phyloP scores from a whole-genome alignment of 1,140 invertebrate genomes.

The silkworm (Bombyx mori) region DNA sequence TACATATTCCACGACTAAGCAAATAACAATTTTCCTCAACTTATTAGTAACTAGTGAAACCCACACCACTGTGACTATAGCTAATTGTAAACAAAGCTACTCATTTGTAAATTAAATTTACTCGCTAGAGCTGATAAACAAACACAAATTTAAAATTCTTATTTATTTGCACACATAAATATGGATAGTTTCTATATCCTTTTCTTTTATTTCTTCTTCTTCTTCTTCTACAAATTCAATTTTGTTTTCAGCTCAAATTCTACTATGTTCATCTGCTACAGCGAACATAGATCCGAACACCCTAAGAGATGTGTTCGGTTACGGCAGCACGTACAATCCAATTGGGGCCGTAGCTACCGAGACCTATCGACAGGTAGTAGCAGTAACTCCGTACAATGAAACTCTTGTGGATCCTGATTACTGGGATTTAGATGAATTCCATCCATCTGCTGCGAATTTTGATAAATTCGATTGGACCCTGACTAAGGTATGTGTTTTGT shows the following conservation, averaged over 20 bases:
- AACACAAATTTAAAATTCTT: no score
- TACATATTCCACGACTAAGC: no score
- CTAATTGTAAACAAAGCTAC: no score
- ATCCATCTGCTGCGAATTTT: slow-evolving; percentile 32
- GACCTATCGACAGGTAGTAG: slow-evolving; percentile 9
- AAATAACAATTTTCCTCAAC: no score
- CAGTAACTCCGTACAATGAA: slow-evolving; percentile 22
- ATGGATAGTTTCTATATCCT: no score
- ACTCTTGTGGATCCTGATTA: slow-evolving; percentile 27
- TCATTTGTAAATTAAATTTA: no score
- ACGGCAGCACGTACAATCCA: not conserved
- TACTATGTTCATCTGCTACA: not conserved
- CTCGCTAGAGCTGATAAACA: no score
- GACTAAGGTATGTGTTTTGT: slow-evolving; percentile 37
- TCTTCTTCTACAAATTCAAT: not conserved
- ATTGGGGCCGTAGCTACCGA: not conserved
- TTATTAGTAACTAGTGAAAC: no score
- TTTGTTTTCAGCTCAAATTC: slow-evolving; percentile 2
- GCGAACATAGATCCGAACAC: slow-evolving; percentile 13
- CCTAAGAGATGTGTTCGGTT: slow-evolving; percentile 22
- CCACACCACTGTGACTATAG: no score
- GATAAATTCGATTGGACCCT: slow-evolving; percentile 52
- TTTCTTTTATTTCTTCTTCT: no score
- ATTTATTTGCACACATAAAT: no score
- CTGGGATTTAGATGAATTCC: slow-evolving; percentile 26